A percentile compares a stretch with the other conserved stretches of the same genome.
Evolutionary conservation across 2,113 vertebrate genomes (phyloP).

Genomic region (Caretta caretta): DNA sequence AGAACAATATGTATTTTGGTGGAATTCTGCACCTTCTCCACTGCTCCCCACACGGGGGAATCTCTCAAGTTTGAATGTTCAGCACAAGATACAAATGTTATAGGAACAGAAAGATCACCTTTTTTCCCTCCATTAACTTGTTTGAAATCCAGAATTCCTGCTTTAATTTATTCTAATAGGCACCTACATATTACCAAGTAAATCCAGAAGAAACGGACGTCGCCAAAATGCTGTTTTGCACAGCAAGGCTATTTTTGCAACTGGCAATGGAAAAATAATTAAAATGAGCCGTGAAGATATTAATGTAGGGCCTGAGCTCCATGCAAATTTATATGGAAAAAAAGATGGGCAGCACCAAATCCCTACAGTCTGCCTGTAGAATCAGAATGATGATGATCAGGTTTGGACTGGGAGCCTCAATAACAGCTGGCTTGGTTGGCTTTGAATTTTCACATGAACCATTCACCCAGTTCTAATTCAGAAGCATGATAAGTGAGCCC

Average conservation of each 20-base stretch:
- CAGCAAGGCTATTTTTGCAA: slow-evolving; percentile 13
- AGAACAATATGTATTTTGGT: background rate
- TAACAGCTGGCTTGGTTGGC: background rate
- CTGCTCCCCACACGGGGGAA: background rate
- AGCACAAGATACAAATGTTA: background rate
- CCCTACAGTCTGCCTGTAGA: background rate
- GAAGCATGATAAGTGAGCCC: background rate
- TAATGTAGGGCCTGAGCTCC: slow-evolving; percentile 20
- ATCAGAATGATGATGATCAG: background rate
- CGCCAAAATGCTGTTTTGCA: slow-evolving; percentile 2
- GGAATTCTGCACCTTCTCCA: background rate
- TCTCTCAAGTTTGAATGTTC: background rate
- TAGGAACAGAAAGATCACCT: background rate
- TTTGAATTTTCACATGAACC: background rate
- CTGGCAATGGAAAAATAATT: background rate
- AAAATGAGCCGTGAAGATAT: background rate
- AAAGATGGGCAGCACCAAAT: background rate
- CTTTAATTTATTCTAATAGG: slow-evolving; percentile 22
- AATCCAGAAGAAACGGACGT: slow-evolving; percentile 12
- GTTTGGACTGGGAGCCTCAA: background rate
- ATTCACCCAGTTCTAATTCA: background rate
- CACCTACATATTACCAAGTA: background rate
- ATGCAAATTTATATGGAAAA: background rate
- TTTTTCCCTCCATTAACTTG: background rate
- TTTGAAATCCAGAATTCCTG: background rate